phyloP scores from a whole-genome alignment of 2,888 invertebrate species.

The Sicus ferrugineus region DNA sequence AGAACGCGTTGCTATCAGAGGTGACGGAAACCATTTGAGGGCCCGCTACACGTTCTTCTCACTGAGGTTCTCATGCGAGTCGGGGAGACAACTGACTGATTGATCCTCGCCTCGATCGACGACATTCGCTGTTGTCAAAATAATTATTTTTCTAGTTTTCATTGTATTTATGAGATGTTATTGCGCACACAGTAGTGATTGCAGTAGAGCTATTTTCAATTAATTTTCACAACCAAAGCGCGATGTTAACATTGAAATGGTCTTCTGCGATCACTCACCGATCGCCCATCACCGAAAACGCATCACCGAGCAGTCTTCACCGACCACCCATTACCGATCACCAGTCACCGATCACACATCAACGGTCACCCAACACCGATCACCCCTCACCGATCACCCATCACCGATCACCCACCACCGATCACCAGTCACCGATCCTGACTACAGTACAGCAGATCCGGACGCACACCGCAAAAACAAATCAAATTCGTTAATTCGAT shows the following conservation, averaged over 20 bases:
- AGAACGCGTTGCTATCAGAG: constrained; percentile 16
- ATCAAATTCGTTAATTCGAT: constrained; percentile 33
- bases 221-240: not conserved
- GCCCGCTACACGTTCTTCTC: constrained; percentile 43
- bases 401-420: constrained; percentile 4
- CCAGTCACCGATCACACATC: too few species aligned
- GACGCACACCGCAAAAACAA: constrained; percentile 39
- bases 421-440: not conserved
- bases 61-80: not conserved
- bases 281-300: too few species aligned
- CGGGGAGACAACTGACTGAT: not conserved
- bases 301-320: too few species aligned
- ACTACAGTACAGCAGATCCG: not conserved
- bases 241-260: not conserved
- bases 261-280: not conserved
- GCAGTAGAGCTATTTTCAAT: too few species aligned
- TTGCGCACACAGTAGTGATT: too few species aligned
- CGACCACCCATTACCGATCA: too few species aligned
- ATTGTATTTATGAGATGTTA: too few species aligned
- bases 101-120: too few species aligned
- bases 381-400: not conserved
- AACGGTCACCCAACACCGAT: not conserved
- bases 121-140: too few species aligned
- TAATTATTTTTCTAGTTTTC: too few species aligned
- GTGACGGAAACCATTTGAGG: constrained; percentile 31